Conservation (phyloP, 2,797 vertebrate species). For the Nannoperca obscura region DNA sequence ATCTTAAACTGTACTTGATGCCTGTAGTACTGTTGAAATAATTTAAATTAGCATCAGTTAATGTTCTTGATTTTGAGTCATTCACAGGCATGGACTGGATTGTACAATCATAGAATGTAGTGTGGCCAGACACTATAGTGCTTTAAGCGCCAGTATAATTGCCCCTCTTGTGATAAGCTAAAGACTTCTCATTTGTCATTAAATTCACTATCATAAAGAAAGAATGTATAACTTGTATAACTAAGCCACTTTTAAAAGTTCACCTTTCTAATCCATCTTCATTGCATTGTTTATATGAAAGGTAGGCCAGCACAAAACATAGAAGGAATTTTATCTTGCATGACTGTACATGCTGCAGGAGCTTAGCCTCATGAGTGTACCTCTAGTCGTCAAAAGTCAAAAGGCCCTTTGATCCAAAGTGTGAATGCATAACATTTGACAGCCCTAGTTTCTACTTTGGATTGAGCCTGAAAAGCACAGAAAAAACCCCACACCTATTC, state of each 20-base stretch:
- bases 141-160: constrained; percentile 30
- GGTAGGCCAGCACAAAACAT: not conserved
- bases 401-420: not conserved
- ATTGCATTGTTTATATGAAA: constrained; percentile 12
- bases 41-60: constrained; percentile 31
- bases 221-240: constrained; percentile 14
- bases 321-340: not conserved
- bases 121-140: constrained; percentile 7
- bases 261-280: not conserved
- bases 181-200: constrained; percentile 4
- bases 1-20: constrained; percentile 9
- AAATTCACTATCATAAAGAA: constrained; percentile 9
- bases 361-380: not conserved
- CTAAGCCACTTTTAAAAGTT: constrained; percentile 11
- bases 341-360: not conserved
- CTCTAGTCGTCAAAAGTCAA: not conserved
- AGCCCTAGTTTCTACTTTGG: constrained; percentile 56
- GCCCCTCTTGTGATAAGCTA: constrained; percentile 27
- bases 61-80: constrained; percentile 37
- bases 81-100: constrained; percentile 23
- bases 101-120: constrained; percentile 9
- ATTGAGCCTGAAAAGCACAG: constrained; percentile 75
- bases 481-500: constrained; percentile 67
- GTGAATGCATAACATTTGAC: constrained; percentile 60
- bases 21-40: not conserved